Evolutionary conservation across 2,113 vertebrate genomes (phyloP).

Genomic region (Edolisoma coerulescens): DNA sequence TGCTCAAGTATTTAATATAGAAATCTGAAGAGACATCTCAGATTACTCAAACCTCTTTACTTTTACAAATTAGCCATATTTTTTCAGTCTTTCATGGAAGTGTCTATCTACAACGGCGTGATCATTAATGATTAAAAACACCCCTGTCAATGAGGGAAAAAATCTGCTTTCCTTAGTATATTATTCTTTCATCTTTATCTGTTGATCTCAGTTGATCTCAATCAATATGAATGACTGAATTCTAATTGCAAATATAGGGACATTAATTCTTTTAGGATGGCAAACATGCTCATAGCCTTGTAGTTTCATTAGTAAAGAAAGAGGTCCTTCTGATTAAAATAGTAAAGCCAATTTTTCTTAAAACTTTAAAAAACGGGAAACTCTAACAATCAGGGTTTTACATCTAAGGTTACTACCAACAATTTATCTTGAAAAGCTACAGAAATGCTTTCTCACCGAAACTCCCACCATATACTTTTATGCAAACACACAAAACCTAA

Average conservation of each 20-base stretch:
- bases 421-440: not conserved
- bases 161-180: not conserved
- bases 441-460: not conserved
- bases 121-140: not conserved
- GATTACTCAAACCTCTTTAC: not conserved
- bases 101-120: not conserved
- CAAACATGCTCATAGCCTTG: not conserved
- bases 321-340: not conserved
- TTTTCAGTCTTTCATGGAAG: not conserved
- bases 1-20: not conserved
- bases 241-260: not conserved
- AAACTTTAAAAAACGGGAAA: not conserved
- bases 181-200: not conserved
- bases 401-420: not conserved
- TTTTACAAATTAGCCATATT: not conserved
- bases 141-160: not conserved
- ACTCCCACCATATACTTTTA: rapidly evolving
- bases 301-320: not conserved
- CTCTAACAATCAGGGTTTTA: not conserved
- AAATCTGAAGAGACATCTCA: not conserved
- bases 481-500: not conserved
- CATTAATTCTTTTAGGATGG: not conserved
- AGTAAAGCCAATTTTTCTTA: not conserved
- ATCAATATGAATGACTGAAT: not conserved
- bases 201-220: not conserved